phyloP scores from a whole-genome alignment of 2,888 invertebrate genomes.

The Calephelis perditalis region DNA sequence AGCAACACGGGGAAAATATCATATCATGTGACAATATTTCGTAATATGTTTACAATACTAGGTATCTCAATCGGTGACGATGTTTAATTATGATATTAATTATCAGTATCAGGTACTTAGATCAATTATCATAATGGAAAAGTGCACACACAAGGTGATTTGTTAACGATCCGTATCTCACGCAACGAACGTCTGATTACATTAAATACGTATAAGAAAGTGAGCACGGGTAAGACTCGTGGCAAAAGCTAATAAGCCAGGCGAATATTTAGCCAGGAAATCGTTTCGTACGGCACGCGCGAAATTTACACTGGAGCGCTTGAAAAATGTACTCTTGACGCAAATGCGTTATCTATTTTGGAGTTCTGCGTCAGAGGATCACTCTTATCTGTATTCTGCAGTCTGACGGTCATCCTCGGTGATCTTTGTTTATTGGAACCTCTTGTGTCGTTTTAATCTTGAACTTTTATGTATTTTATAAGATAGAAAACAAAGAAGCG shows the following conservation, averaged over 20 bases:
- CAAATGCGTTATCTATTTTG: constrained; percentile 78
- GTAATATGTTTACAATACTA: no score
- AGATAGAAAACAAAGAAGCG: no score
- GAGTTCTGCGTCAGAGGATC: constrained; percentile 69
- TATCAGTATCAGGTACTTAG: constrained; percentile 19
- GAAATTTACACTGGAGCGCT: constrained; percentile 59
- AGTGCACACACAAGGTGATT: constrained; percentile 28
- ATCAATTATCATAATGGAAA: constrained; percentile 30
- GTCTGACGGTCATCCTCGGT: constrained; percentile 63
- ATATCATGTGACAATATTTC: no score
- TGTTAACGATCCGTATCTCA: constrained; percentile 29
- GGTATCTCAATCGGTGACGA: not conserved
- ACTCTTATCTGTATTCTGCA: constrained; percentile 65
- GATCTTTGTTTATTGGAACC: constrained; percentile 32
- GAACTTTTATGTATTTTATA: no score
- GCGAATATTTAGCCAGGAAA: constrained; percentile 68
- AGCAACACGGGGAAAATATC: no score
- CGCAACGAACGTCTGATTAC: constrained; percentile 21
- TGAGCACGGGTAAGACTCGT: constrained; percentile 49
- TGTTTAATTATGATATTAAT: constrained; percentile 6
- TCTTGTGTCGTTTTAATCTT: no score
- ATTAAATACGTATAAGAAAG: constrained; percentile 41
- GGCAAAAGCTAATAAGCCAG: constrained; percentile 47
- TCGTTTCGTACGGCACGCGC: constrained; percentile 58
- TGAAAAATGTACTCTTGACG: constrained; percentile 75